Conservation (phyloP, 2,113 vertebrate genomes). For the Scopus umbretta region DNA sequence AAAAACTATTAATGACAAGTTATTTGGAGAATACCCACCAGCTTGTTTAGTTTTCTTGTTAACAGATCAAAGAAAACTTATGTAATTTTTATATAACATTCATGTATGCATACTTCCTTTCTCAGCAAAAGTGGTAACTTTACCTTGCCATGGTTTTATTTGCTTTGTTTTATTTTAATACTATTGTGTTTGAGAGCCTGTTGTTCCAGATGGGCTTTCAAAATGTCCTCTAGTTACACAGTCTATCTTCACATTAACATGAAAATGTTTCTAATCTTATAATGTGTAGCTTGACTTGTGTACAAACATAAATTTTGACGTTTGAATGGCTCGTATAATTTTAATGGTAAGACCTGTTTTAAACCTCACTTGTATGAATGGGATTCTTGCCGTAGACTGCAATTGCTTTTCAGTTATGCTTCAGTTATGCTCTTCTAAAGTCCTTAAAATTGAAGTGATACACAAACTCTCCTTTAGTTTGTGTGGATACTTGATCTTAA, state of each 20-base stretch:
- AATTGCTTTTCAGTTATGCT: background rate
- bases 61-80: conserved; percentile 25
- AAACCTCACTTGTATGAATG: background rate
- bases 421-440: background rate
- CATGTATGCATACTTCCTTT: conserved; percentile 34
- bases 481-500: background rate
- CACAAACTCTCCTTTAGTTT: background rate
- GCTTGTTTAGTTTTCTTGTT: conserved; percentile 26
- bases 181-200: background rate
- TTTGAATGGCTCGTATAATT: background rate
- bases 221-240: background rate
- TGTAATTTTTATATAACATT: conserved; percentile 18
- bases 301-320: background rate
- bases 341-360: background rate
- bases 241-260: background rate
- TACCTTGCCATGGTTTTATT: background rate
- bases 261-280: background rate
- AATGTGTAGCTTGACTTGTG: background rate
- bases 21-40: conserved; percentile 21
- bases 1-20: background rate
- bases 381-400: background rate
- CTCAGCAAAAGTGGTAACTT: background rate
- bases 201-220: background rate
- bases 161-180: background rate
- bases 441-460: background rate